Base-by-base conservation (phyloP, 2,113 vertebrate genomes). In the Kryptolebias marmoratus region DNA sequence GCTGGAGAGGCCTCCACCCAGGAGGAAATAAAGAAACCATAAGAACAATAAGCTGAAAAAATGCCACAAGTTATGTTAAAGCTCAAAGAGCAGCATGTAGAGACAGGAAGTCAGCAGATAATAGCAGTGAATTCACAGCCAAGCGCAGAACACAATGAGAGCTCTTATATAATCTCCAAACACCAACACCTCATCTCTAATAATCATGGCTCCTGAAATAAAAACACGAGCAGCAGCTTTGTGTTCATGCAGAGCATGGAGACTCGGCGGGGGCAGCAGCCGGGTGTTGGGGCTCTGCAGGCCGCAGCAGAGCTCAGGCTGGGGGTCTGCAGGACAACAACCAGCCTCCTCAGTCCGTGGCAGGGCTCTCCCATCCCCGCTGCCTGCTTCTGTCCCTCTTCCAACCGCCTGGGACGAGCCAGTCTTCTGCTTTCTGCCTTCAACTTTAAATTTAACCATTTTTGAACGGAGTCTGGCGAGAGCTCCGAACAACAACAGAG, bases 81-180 rank as follows among this genome's bases (percentile, higher is more conserved):
- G 39, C 9, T 42, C 5, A 77, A 57, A 77, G 71, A 52, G 1
- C 49, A 9, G 11, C 12, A 1, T 14, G 7, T 13, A 55, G 27
- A 55, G 11, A 55, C 14, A 30, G 53, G 11, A 30, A 28, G 28
- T 27, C 53, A 28, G 53, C 27, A 30, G 28, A 55, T 55, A 55
- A 55, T 74, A 57, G 77, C 68, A 36, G 36, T 36, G 36, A 36
- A 36, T 36, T 36, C 61, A 22, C n/a, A 45, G 57, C 22, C 31
- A 18, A 45, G 71, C 72, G 61, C 28, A 79, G 80, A 22, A 65
- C 62, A 74, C 75, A 87, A 78, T 55, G 54, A 80, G 67, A 61
- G 75, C 67, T 73, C 83, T 90, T 90, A 90, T 72, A 57, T 88
- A 90, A 90, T 47, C 81, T 30, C 56, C 56, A 45, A 75, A 71